phyloP scores from a whole-genome alignment of 35 echinoderm and acorn worm genomes.

The Chiridota heheva region DNA sequence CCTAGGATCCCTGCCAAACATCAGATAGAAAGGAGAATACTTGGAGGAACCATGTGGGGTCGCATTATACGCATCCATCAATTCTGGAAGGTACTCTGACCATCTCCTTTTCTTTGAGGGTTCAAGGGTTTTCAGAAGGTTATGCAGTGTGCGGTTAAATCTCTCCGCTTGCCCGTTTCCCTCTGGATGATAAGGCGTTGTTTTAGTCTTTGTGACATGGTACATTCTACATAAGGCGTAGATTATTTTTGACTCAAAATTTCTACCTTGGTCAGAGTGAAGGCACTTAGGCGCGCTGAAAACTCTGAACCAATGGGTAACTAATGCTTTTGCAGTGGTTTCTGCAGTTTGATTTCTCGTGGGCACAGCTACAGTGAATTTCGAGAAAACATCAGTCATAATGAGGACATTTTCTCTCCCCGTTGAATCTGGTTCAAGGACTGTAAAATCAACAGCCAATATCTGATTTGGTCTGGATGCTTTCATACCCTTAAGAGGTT shows the following conservation, averaged over 20 bases:
- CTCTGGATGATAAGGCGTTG: background rate
- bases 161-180: background rate
- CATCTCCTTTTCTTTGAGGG: background rate
- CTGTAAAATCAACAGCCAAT: constrained; percentile 26
- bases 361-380: background rate
- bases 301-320: background rate
- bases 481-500: constrained; percentile 4
- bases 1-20: constrained; percentile 1
- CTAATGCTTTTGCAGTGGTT: constrained; percentile 2
- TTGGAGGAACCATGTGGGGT: constrained; percentile 10
- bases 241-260: constrained; percentile 19
- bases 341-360: background rate
- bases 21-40: background rate
- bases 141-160: constrained; percentile 10
- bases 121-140: background rate
- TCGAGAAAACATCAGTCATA: constrained; percentile 19
- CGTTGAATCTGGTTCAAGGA: background rate
- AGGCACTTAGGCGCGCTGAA: background rate
- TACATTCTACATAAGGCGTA: background rate
- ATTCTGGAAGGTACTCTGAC: background rate
- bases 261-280: constrained; percentile 1
- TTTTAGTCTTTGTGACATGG: background rate
- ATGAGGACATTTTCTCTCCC: constrained; percentile 25
- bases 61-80: background rate
- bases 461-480: too few species aligned